Evolutionary conservation across 2,888 invertebrate genomes (phyloP), one percentile per base, ranked within the genome.

Genomic region (Proisotoma minuta): DNA sequence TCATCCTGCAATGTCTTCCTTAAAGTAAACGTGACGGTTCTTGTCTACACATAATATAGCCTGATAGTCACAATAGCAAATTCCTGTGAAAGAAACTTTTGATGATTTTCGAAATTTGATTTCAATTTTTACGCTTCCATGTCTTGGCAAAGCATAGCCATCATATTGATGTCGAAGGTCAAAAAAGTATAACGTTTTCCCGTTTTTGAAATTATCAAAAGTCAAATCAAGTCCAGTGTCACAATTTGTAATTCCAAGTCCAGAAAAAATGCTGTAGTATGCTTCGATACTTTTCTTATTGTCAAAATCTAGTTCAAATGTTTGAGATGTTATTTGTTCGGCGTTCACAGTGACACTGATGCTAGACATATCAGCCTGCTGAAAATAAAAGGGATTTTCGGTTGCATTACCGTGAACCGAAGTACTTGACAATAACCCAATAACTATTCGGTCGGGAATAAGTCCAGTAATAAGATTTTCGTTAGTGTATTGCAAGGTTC

Each of bases 401-500:
- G 34, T 10, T 34, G 15, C n/a, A n/a, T n/a, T n/a, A n/a, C n/a
- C n/a, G n/a, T n/a, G n/a, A n/a, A n/a, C n/a, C n/a, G n/a, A 12
- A 26, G n/a, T 3, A 22, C 47, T 47, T 1, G 8, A 1, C 3
- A 48, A 8, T 1, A 57, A 1, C 1, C 3, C 48, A 15, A 51
- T 2, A 0, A 40, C 26, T 50, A 51, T n/a, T 1, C 59, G 18
- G 8, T 59, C 59, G 10, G 59, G 59, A 23, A 59, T 10, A 2
- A 51, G 24, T 1, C 59, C 59, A 1, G 34, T 50, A 26, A 59
- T 22, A 1, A 59, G n/a, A 1, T 24, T 59, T 51, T 59, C 59
- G 26, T 59, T 59, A 1, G 51, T 59, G 10, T 59, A 27, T 51
- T 39, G 34, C 2, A 51, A 24, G 4, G 49, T 49, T 2, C 59